Conservation (phyloP, 2,797 vertebrate species). For the Lepus townsendii region DNA sequence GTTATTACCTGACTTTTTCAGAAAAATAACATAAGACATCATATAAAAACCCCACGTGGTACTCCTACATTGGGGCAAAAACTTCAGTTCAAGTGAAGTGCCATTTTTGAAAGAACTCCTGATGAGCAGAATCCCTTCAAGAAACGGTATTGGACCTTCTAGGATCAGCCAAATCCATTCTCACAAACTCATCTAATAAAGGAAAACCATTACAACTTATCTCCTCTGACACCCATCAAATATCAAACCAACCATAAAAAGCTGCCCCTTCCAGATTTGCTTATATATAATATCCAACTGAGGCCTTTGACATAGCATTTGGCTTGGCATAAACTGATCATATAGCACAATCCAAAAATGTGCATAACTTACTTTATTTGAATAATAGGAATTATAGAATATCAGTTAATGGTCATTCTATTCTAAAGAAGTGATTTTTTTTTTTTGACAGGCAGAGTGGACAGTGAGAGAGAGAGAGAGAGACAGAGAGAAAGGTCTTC, state of each 20-base stretch:
- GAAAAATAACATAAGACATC: background rate
- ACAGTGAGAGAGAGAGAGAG: too few species aligned
- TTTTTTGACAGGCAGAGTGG: too few species aligned
- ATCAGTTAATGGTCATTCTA: background rate
- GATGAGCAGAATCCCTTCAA: background rate
- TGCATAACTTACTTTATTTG: conserved; percentile 62
- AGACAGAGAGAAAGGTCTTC: too few species aligned
- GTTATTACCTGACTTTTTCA: conserved; percentile 14
- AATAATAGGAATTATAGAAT: background rate
- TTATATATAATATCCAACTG: background rate
- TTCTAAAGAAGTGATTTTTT: conserved; percentile 42
- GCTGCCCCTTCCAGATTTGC: background rate
- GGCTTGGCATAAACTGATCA: background rate
- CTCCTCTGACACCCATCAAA: background rate
- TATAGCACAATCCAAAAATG: conserved; percentile 29
- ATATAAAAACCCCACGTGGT: background rate
- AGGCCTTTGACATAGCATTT: background rate
- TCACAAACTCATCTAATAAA: background rate
- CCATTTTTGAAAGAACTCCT: background rate
- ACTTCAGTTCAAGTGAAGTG: background rate
- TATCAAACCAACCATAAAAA: background rate
- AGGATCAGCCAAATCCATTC: background rate
- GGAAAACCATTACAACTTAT: background rate
- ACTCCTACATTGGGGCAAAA: background rate
- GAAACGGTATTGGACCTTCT: background rate